Base-by-base conservation (phyloP, 1,140 invertebrate genomes). In the Leptestheria dahalacensis region DNA sequence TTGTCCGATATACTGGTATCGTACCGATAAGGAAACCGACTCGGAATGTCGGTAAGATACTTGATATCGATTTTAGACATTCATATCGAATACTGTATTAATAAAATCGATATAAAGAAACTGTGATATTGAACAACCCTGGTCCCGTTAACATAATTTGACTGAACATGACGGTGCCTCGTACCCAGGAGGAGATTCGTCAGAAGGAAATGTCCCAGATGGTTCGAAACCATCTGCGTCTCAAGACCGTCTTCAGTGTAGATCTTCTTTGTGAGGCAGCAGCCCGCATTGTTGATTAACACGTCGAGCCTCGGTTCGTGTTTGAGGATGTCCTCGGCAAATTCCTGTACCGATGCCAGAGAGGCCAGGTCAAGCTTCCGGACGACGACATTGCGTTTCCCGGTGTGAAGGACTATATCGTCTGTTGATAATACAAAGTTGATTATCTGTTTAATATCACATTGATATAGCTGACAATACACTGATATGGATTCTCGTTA, bases 201-300 rank as follows among this genome's bases (percentile, higher is more conserved):
- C 26, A 85, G 66, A 21, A 84, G 68, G 68, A 84, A 85, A 6
- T 79, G 82, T 46, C 80, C 80, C 64, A 82, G 78, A 67, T 84
- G 75, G 65, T 85, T 84, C 18, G 78, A 73, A 62, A 80, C 86
- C 84, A 91, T 91, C 1, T 86, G 89, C 65, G 83, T 72, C 70
- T 94, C 90, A 3, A 92, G 70, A 9, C 83, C 85, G 70, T 94
- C 89, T 65, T 82, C 83, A 4, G 82, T 76, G 46, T 68, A 64
- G 6, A n/a, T 53, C 72, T 80, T 67, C 70, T 76, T 70, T 68
- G 72, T 74, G 63, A 82, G 81, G 0, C 0, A 83, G 46, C 79
- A 82, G 10, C 81, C 85, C 1, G 87, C 88, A 69, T 91, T 91
- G 66, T 91, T 88, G 47, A 92, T 78, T 1, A 93, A 71, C 25